Evolutionary conservation across 2,888 invertebrate genomes (phyloP).

Genomic region (Ecliptopera silaceata): DNA sequence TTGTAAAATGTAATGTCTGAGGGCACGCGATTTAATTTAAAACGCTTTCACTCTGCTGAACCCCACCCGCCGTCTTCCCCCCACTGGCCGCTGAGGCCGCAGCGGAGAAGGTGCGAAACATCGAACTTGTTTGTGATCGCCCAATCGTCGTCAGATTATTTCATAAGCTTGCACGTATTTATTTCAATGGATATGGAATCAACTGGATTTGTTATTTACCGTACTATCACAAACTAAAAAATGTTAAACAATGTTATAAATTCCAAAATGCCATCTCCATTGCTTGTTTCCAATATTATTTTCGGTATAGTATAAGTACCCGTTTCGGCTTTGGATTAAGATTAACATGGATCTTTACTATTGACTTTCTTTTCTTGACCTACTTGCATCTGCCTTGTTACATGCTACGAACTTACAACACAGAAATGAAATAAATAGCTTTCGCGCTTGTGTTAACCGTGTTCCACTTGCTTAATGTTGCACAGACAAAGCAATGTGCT

Average conservation of each 20-base stretch:
- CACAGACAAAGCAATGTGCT: slow-evolving; percentile 58
- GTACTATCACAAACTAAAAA: neutral
- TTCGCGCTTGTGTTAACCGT: slow-evolving; percentile 52
- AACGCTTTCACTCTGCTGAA: slow-evolving; percentile 71
- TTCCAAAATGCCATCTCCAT: neutral
- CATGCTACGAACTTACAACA: slow-evolving; percentile 8
- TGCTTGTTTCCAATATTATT: too few species aligned
- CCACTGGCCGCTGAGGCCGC: slow-evolving; percentile 29
- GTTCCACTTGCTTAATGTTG: slow-evolving; percentile 71
- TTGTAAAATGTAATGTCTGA: slow-evolving; percentile 58
- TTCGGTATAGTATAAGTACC: too few species aligned
- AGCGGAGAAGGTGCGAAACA: slow-evolving; percentile 33
- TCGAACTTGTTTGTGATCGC: slow-evolving; percentile 53
- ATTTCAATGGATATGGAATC: neutral
- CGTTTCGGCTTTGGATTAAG: too few species aligned
- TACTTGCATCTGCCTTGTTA: neutral
- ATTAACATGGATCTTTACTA: too few species aligned
- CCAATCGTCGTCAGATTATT: slow-evolving; percentile 18
- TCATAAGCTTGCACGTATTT: slow-evolving; percentile 3
- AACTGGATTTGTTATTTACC: neutral
- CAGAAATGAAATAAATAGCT: slow-evolving; percentile 36
- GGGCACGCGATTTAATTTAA: slow-evolving; percentile 67
- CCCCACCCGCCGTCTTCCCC: slow-evolving; percentile 36
- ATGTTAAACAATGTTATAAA: neutral
- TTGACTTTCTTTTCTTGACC: slow-evolving; percentile 2